A percentile compares a stretch with the other conserved stretches of the same genome.
phyloP scores from a whole-genome alignment of 2,797 vertebrate species.

The Coreius guichenoti region DNA sequence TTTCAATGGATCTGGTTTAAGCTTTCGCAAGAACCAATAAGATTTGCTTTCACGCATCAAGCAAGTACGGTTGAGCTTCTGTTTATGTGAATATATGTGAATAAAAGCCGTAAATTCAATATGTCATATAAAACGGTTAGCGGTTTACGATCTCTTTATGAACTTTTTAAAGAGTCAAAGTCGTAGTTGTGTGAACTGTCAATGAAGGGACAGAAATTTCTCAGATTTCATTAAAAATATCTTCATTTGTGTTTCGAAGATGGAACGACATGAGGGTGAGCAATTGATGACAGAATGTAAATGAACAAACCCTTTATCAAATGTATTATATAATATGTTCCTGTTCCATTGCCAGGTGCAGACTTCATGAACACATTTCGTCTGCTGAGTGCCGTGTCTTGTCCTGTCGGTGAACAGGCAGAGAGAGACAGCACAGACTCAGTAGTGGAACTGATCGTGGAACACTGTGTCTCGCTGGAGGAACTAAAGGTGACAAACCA shows the following conservation, averaged over 20 bases:
- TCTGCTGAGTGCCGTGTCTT: conserved; percentile 78
- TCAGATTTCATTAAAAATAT: no score
- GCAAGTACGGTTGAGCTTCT: neutral
- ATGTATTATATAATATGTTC: neutral
- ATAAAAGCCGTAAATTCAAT: no score
- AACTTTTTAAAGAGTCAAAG: no score
- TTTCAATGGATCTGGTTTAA: neutral
- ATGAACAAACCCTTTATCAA: no score
- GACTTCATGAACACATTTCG: conserved; percentile 90
- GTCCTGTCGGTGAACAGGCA: conserved; percentile 62
- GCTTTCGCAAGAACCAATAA: neutral
- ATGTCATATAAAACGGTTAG: no score
- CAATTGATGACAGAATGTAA: no score
- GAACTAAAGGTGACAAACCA: conserved; percentile 84
- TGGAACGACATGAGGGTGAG: no score
- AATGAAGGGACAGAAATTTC: no score
- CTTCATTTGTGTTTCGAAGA: no score
- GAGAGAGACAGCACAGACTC: conserved; percentile 45
- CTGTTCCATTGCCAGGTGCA: conserved; percentile 71
- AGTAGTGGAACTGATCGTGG: conserved; percentile 74
- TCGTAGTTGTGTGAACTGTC: no score
- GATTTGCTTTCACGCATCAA: neutral
- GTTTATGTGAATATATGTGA: no score
- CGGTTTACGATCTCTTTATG: no score
- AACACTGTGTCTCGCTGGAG: conserved; percentile 85